These are phyloP conservation scores for Rhingia rostrata DNA, from an alignment of 2,888 invertebrate genomes.

Conservation along the genomic window DNA sequence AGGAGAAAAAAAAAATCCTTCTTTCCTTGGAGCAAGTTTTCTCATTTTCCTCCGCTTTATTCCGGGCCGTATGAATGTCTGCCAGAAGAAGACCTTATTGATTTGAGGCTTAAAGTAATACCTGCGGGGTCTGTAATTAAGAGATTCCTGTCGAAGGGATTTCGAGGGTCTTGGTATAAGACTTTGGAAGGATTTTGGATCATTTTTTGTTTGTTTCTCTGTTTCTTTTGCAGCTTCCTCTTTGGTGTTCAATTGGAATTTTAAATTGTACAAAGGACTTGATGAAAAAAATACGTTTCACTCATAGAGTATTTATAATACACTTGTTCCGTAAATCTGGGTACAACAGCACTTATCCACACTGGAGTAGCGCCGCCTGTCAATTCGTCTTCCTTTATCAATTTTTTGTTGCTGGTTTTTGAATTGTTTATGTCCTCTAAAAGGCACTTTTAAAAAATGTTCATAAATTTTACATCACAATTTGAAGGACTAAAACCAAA, in stretches of 20 bases:
- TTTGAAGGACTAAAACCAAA: conserved; percentile 35
- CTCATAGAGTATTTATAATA: conserved; percentile 36
- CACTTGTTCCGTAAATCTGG: conserved; percentile 17
- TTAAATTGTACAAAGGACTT: conserved; percentile 44
- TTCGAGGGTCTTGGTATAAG: conserved; percentile 55
- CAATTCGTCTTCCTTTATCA: conserved; percentile 22
- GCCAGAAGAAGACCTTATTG: conserved; percentile 51
- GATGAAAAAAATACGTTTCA: background rate
- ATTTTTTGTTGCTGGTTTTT: conserved; percentile 24
- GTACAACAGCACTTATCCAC: background rate
- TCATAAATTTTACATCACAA: conserved; percentile 61
- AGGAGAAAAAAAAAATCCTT: conserved; percentile 13
- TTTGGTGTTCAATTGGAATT: conserved; percentile 62
- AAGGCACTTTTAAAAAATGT: conserved; percentile 61
- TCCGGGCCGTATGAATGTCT: background rate
- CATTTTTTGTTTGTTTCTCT: conserved; percentile 6
- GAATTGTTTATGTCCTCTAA: conserved; percentile 67
- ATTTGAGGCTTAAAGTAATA: conserved; percentile 68
- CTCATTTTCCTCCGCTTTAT: background rate
- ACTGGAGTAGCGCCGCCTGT: conserved; percentile 12
- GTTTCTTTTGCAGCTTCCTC: background rate
- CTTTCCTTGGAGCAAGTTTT: conserved; percentile 12
- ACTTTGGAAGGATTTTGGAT: conserved; percentile 59
- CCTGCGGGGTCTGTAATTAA: conserved; percentile 66
- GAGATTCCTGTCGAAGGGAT: conserved; percentile 53